These are phyloP conservation scores for Pseudomyrmex gracilis DNA, from an alignment of 1,140 invertebrate genomes.

Conservation along the genomic window DNA sequence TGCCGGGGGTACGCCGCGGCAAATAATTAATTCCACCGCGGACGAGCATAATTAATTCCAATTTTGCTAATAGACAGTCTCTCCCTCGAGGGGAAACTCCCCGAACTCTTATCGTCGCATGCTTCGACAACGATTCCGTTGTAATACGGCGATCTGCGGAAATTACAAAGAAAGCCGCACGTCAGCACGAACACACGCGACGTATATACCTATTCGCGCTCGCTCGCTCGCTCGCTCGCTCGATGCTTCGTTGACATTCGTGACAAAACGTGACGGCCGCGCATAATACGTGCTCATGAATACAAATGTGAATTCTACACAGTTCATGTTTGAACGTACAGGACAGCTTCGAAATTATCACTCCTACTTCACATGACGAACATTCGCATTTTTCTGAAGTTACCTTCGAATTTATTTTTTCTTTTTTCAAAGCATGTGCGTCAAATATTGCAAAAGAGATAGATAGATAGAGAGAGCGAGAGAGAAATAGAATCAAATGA, in stretches of 20 bases:
- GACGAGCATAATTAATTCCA: constrained; percentile 44
- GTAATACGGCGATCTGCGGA: constrained; percentile 47
- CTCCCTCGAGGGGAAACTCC: not conserved
- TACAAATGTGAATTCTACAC: constrained; percentile 13
- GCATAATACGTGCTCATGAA: constrained; percentile 38
- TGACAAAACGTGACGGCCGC: constrained; percentile 36
- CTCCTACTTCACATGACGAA: not conserved
- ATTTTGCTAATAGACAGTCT: constrained; percentile 47
- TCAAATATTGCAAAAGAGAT: no score
- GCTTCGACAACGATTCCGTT: constrained; percentile 42
- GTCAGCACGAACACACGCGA: constrained; percentile 37
- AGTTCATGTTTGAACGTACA: not conserved
- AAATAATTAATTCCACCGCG: constrained; percentile 46
- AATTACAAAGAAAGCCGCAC: constrained; percentile 53
- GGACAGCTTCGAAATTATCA: not conserved
- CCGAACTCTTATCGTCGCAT: constrained; percentile 42
- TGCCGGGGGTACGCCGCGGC: not conserved
- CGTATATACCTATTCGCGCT: constrained; percentile 1
- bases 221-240: constrained; percentile 11
- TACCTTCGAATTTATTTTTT: not conserved
- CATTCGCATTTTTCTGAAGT: not conserved
- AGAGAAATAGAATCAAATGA: no score
- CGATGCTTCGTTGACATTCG: constrained; percentile 22
- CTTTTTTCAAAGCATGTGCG: no score
- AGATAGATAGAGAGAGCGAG: no score